Base-by-base conservation (phyloP, 2,888 invertebrate genomes). In the Didymodactylos carnosus region DNA sequence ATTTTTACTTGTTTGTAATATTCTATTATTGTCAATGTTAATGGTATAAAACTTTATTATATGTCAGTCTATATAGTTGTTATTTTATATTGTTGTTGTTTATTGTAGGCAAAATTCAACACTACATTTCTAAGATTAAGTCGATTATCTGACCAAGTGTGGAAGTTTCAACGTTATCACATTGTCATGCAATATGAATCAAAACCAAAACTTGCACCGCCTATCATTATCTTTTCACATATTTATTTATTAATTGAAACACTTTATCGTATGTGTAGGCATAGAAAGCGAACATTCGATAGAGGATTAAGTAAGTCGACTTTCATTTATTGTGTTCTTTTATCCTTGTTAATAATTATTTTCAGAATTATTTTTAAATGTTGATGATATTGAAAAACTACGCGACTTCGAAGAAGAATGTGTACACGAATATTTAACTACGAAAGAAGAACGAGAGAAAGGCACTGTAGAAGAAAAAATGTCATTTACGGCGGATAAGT, bases 321-420 rank as follows among this genome's bases (percentile, higher is more conserved):
- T n/a, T n/a, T n/a, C n/a, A n/a, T n/a, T n/a, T n/a, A n/a, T n/a
- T n/a, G n/a, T n/a, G n/a, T n/a, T n/a, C n/a, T n/a, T n/a, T n/a
- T n/a, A n/a, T n/a, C n/a, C n/a, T n/a, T n/a, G n/a, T n/a, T n/a
- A n/a, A n/a, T n/a, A n/a, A n/a, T n/a, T n/a, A n/a, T n/a, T n/a
- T n/a, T n/a, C n/a, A n/a, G n/a, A 97, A 83, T 85, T 95, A 75
- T 94, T 94, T 83, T 87, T 97, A 81, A 92, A 92, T 80, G 90
- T 89, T 76, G 93, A 93, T 79, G 94, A 94, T 81, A 88, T 93
- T 85, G 94, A 95, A 82, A 88, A 93, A 73, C 84, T 95, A 73
- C 94, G 94, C 80, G 95, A 97, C 82, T 97, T 95, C 83, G 97
- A 97, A 81, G 95, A 97, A 82, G 95, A 97, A 81, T 94, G 95